Base-by-base conservation (phyloP, 2,888 invertebrate species). In the Xanthorhoe spadicearia region DNA sequence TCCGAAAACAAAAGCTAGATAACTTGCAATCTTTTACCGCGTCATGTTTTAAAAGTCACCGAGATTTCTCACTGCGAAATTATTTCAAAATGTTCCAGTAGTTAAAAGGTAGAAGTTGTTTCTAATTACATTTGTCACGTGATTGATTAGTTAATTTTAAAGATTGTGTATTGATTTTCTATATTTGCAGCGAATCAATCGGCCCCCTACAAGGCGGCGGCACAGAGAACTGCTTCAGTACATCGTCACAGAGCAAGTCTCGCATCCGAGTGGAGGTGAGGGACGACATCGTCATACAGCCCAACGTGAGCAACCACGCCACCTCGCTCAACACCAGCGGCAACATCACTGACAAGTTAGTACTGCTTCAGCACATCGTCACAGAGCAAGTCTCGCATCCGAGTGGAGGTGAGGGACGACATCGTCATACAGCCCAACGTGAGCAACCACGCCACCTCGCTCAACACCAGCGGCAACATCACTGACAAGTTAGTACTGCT, bases 211-310 rank as follows among this genome's bases (percentile, higher is more conserved):
- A 88, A 61, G 89, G 93, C n/a, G 93, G 94, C 15, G 87, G 89
- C 17, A 71, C 88, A 0, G 94, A 94, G 77, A 91, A 92, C 68
- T 94, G 95, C 72, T 97, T 97, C 86, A 96, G 96, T 69, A 96
- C 95, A 18, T 96, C 96, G 0, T 96, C 96, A 0, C 96, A 96
- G 80, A 94, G 94, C 72, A 96, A 96, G 87, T 97, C 97, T 74
- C 95, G 96, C 56, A 97, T 98, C 73, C 94, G 96, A 6, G 96
- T 97, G 54, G 97, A 97, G 85, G 95, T 95, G 74, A 94, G 94
- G 63, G 96, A 95, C 81, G 96, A 95, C 74, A 94, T 95, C 75
- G 88, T 94, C 50, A 93, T 91, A 56, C 93, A 94, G 28, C 95
- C 95, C 38, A 93, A 93, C 75, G 93, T 93, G 48, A 92, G 92